Conservation (phyloP, 2,888 invertebrate genomes). For the Eustalomyia histrio region DNA sequence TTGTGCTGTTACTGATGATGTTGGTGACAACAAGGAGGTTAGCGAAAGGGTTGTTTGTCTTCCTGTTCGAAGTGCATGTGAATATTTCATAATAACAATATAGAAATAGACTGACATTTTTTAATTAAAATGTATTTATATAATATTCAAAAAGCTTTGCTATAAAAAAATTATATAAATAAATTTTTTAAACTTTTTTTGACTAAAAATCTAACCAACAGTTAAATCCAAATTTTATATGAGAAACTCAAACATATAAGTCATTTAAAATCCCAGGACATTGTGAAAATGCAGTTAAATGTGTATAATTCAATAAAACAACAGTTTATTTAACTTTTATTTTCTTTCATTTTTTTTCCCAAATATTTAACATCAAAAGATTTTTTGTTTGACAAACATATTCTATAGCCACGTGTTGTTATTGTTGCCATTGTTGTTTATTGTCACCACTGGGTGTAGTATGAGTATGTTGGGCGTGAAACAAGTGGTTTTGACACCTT, state of each 20-base stretch:
- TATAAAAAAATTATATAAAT: too few species aligned
- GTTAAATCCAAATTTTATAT: too few species aligned
- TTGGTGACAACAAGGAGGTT: background rate
- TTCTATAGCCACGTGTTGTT: conserved; percentile 55
- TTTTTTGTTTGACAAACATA: conserved; percentile 19
- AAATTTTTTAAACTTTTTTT: too few species aligned
- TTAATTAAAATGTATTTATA: conserved; percentile 63
- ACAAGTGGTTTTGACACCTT: conserved; percentile 69
- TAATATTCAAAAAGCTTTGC: conserved; percentile 45
- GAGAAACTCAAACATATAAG: too few species aligned
- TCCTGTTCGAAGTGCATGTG: conserved; percentile 15
- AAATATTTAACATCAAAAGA: conserved; percentile 45
- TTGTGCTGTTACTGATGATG: conserved; percentile 13
- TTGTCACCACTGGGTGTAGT: conserved; percentile 19
- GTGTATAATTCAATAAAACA: conserved; percentile 16
- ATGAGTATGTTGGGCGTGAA: conserved; percentile 57
- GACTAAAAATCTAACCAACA: too few species aligned
- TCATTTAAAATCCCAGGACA: too few species aligned
- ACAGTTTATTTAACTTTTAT: background rate
- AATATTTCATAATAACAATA: conserved; percentile 28
- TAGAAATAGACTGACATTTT: conserved; percentile 15
- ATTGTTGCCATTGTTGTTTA: conserved; percentile 12
- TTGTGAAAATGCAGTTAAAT: too few species aligned
- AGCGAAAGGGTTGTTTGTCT: conserved; percentile 45
- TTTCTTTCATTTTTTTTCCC: conserved; percentile 1